Percentiles rank a stretch among this genome's conserved stretches.
These are phyloP conservation scores for Macrobrachium nipponense DNA, from an alignment of 1,140 invertebrate species.

Conservation along the genomic window DNA sequence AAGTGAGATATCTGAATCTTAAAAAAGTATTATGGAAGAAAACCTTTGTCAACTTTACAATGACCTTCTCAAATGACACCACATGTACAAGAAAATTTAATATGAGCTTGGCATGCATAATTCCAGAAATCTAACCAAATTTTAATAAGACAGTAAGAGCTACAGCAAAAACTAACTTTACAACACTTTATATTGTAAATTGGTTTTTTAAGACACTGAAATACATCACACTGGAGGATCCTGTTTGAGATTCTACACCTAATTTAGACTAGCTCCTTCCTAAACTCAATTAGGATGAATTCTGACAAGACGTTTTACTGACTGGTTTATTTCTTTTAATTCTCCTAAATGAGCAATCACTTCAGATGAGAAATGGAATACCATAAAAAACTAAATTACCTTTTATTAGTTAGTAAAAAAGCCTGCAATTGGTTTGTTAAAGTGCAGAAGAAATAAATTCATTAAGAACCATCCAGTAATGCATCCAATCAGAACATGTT, in stretches of 20 bases:
- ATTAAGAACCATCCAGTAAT: no score
- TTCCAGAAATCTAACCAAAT: background rate
- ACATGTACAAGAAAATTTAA: no score
- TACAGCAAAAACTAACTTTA: background rate
- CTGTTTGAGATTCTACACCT: background rate
- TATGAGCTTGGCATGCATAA: background rate
- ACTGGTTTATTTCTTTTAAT: background rate
- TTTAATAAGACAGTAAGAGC: background rate
- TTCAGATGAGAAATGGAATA: no score
- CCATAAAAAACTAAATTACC: no score
- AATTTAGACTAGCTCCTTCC: conserved; percentile 11
- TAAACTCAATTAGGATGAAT: conserved; percentile 4
- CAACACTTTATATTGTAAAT: background rate
- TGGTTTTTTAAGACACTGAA: background rate
- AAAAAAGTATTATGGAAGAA: no score
- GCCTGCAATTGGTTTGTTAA: no score
- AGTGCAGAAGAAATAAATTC: no score
- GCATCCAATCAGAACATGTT: no score
- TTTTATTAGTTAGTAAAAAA: no score
- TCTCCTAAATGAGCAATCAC: background rate
- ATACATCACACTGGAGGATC: background rate
- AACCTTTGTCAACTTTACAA: no score
- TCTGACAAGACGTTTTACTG: background rate
- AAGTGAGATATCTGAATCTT: no score
- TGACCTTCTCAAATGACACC: no score